These are phyloP conservation scores for Exocentrus adspersus DNA, from an alignment of 2,888 invertebrate genomes.

Conservation along the genomic window DNA sequence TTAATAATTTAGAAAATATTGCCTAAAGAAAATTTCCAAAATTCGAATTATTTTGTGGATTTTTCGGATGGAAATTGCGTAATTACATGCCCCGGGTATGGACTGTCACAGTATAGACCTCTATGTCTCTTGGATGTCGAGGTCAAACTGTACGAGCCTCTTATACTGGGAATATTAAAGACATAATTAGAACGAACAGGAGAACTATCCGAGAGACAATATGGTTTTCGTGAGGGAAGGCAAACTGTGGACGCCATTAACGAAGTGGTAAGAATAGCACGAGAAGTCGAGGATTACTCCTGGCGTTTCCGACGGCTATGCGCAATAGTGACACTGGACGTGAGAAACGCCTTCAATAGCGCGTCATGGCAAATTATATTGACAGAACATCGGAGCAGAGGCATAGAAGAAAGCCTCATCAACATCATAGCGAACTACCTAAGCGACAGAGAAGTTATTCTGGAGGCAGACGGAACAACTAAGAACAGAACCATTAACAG, in stretches of 20 bases:
- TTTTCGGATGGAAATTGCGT: no score
- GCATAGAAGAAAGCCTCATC: slow-evolving; percentile 5
- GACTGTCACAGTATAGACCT: no score
- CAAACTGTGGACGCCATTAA: slow-evolving; percentile 33
- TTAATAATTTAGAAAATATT: no score
- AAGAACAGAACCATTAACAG: background rate
- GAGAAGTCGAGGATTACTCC: slow-evolving; percentile 19
- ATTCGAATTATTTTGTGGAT: no score
- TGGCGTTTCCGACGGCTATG: slow-evolving; percentile 12
- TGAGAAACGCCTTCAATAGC: slow-evolving; percentile 18
- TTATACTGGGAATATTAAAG: slow-evolving; percentile 8
- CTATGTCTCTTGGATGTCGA: background rate
- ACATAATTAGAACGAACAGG: slow-evolving; percentile 26
- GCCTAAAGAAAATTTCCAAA: no score
- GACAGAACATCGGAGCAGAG: background rate
- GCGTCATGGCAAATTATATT: slow-evolving; percentile 11
- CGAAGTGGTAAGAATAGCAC: slow-evolving; percentile 22
- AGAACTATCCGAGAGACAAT: slow-evolving; percentile 28
- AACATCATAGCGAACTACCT: slow-evolving; percentile 10
- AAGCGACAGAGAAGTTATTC: background rate
- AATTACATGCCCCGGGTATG: no score
- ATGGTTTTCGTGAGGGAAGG: slow-evolving; percentile 28
- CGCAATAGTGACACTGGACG: background rate
- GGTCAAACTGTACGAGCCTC: background rate
- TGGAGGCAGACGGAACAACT: background rate